Evolutionary conservation across 92 coral and sea anemone species (phyloP).

Genomic region (Galaxea fascicularis): DNA sequence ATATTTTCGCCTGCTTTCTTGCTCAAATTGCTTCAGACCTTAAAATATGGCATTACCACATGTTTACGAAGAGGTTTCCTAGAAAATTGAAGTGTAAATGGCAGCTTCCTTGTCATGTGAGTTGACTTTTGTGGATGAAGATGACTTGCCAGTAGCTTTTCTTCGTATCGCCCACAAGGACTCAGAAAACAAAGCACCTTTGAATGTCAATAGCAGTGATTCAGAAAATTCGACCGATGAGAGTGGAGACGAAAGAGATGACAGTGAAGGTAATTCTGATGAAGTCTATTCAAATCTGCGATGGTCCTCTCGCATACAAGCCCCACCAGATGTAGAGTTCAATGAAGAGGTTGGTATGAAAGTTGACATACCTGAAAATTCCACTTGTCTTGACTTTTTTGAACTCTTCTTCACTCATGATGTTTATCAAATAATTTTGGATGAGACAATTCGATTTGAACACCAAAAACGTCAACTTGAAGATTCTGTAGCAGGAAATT

Average conservation of each 20-base stretch:
- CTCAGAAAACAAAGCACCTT: no score
- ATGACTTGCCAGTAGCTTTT: no score
- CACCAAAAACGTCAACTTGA: constrained; percentile 54
- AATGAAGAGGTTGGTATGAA: constrained; percentile 47
- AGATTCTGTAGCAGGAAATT: constrained; percentile 23
- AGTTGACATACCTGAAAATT: constrained; percentile 27
- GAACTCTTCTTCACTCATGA: constrained; percentile 41
- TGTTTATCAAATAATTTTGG: constrained; percentile 47
- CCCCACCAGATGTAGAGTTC: constrained; percentile 23
- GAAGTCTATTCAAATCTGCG: constrained; percentile 29
- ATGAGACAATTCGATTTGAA: constrained; percentile 46
- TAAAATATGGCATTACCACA: no score
- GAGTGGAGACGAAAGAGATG: constrained; percentile 27
- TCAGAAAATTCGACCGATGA: constrained; percentile 9
- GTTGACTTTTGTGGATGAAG: no score
- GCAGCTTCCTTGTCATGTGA: constrained; percentile 25
- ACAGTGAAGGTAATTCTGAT: constrained; percentile 6
- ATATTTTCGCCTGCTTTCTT: no score
- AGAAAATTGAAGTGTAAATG: constrained; percentile 28
- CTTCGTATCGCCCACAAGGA: no score
- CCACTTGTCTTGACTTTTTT: constrained; percentile 31
- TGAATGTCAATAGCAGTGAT: constrained; percentile 12
- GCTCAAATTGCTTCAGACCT: no score
- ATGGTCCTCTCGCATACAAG: constrained; percentile 30
- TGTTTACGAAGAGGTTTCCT: no score